A percentile compares a stretch with the other conserved stretches of the same genome.
Conservation (phyloP, 2,113 vertebrate genomes). For the Agelaius phoeniceus region DNA sequence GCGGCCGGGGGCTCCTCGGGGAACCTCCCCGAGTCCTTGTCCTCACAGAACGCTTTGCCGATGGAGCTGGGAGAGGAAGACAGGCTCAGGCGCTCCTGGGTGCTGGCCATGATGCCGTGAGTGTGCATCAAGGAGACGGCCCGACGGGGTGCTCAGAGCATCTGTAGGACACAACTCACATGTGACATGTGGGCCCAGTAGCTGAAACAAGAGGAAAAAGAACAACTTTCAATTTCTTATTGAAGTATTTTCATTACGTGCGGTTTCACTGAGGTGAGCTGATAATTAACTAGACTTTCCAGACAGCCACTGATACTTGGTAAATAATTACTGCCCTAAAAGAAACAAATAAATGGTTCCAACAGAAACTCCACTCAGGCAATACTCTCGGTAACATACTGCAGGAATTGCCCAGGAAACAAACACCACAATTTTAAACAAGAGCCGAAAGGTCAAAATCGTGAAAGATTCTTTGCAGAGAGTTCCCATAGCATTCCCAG, state of each 20-base stretch:
- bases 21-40: conserved; percentile 70
- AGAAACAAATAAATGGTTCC: conserved; percentile 17
- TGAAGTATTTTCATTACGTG: neutral
- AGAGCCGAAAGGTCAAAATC: neutral
- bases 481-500: neutral
- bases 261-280: neutral
- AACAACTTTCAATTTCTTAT: neutral
- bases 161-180: neutral
- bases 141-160: conserved; percentile 57
- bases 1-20: conserved; percentile 73
- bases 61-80: conserved; percentile 84
- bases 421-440: neutral
- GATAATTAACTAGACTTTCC: conserved; percentile 53
- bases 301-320: neutral
- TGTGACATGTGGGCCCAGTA: conserved; percentile 5
- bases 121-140: conserved; percentile 80
- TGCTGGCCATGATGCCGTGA: conserved; percentile 92
- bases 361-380: neutral
- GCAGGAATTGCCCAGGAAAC: neutral
- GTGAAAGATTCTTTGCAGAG: neutral
- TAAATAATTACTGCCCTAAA: conserved; percentile 44
- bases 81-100: conserved; percentile 92
- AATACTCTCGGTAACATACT: neutral
- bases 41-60: conserved; percentile 86
- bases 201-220: conserved; percentile 42